phyloP scores from a whole-genome alignment of 53 echinoderm and acorn worm species.

The Arbacia lixula region DNA sequence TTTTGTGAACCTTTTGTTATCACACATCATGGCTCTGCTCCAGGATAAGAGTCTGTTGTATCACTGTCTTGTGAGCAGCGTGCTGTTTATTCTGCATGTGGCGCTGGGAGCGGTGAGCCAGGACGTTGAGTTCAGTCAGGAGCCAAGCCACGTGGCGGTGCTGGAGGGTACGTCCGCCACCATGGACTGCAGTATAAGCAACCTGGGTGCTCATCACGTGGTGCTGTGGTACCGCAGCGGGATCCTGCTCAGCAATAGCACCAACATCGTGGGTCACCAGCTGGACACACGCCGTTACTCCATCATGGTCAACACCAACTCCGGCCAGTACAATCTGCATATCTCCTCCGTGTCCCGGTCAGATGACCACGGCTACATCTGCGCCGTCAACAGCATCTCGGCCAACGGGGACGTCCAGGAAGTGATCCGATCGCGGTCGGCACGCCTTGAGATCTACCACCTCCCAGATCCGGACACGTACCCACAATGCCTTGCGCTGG shows the following conservation, averaged over 20 bases:
- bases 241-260: constrained; percentile 58
- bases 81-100: constrained; percentile 23
- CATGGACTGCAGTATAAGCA: constrained; percentile 68
- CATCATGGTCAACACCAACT: constrained; percentile 57
- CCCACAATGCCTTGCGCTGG: constrained; percentile 72
- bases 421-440: constrained; percentile 56
- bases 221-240: constrained; percentile 74
- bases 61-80: constrained; percentile 9
- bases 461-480: constrained; percentile 65
- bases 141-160: constrained; percentile 56
- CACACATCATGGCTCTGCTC: too few species aligned
- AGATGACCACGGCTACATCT: constrained; percentile 75
- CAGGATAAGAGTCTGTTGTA: background rate
- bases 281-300: constrained; percentile 33
- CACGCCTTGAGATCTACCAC: constrained; percentile 81
- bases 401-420: background rate
- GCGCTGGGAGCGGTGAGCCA: constrained; percentile 2
- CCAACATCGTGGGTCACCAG: constrained; percentile 45
- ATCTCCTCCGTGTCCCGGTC: constrained; percentile 64
- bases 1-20: too few species aligned
- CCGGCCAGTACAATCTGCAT: constrained; percentile 78
- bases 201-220: constrained; percentile 52
- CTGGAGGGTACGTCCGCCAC: constrained; percentile 68
- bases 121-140: constrained; percentile 8
- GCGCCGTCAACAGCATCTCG: constrained; percentile 51